phyloP scores from a whole-genome alignment of 1,140 invertebrate genomes.

The Bombus waltoni region DNA sequence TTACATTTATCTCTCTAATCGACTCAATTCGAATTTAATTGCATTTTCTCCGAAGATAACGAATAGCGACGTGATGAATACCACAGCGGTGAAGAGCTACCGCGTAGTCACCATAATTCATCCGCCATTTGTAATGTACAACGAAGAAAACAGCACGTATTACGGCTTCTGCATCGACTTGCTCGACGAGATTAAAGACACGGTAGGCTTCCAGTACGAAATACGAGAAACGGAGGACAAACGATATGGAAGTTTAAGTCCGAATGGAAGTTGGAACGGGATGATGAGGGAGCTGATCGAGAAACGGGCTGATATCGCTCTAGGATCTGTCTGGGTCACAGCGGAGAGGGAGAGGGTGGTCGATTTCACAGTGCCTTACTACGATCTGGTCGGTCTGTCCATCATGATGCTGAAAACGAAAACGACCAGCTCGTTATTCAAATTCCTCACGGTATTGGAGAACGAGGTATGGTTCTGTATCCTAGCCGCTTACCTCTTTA shows the following conservation, averaged over 20 bases:
- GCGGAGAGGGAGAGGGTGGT: conserved; percentile 95
- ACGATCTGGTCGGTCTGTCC: conserved; percentile 96
- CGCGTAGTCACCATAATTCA: conserved; percentile 91
- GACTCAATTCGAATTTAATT: not conserved
- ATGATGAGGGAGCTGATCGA: conserved; percentile 95
- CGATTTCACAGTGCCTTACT: conserved; percentile 97
- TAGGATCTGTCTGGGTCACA: conserved; percentile 95
- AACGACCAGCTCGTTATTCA: conserved; percentile 94
- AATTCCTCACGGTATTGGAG: conserved; percentile 98
- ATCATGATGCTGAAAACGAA: conserved; percentile 94
- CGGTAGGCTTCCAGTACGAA: conserved; percentile 95
- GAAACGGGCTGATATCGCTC: conserved; percentile 94
- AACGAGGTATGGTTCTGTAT: conserved; percentile 98
- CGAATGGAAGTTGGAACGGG: conserved; percentile 95
- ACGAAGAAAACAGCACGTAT: conserved; percentile 86
- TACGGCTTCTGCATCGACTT: conserved; percentile 97
- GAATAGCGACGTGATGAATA: conserved; percentile 87
- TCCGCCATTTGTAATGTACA: conserved; percentile 93
- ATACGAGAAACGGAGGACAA: conserved; percentile 90
- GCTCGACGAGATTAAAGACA: conserved; percentile 91
- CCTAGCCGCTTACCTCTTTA: conserved; percentile 96
- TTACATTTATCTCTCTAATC: not conserved
- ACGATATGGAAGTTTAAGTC: conserved; percentile 93
- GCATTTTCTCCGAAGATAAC: conserved; percentile 84
- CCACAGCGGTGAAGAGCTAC: conserved; percentile 91